Base-by-base conservation (phyloP, 2,888 invertebrate genomes). In the Smittia aterrima region DNA sequence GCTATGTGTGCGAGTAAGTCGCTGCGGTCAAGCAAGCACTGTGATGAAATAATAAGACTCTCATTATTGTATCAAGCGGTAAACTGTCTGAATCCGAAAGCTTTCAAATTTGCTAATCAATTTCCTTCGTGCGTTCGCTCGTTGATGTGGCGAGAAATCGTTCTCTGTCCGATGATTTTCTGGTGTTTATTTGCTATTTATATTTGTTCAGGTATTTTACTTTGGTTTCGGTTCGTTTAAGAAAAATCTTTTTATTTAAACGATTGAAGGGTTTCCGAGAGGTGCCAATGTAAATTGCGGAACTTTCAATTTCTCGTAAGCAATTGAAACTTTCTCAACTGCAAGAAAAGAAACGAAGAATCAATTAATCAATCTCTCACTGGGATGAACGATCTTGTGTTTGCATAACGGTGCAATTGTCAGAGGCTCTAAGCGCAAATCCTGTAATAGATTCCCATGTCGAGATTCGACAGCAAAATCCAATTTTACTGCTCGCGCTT, bases 11-110 rank as follows among this genome's bases (percentile, higher is more conserved):
- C 47, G n/a, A 47, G 47, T n/a, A n/a, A n/a, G n/a, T n/a, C 38
- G 38, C 38, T 6, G 38, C 38, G 6, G 24, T 16, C 58, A 3
- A 18, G 22, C 58, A 18, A 24, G 47, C 47, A 13, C 4, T n/a
- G 47, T n/a, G 47, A 47, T 47, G 47, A 47, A 47, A 47, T 47
- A 47, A 47, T n/a, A 16, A 47, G 47, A 47, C 3, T 22, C 58
- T 58, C 58, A 58, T 58, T 58, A 58, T 22, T 58, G 47, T 47
- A 47, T n/a, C 47, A 47, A 47, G 47, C n/a, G n/a, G 47, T 38
- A 38, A 38, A 38, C 4, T 38, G 38, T 11, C n/a, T n/a, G n/a
- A n/a, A n/a, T 32, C 47, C 9, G 47, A 47, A n/a, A 47, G 16
- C 6, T 11, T 47, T 47, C 47, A n/a, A 6, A 47, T 47, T 16